Evolutionary conservation across 2,113 vertebrate genomes (phyloP), one percentile per base, ranked within the genome.

Genomic region (Loxodonta africana): DNA sequence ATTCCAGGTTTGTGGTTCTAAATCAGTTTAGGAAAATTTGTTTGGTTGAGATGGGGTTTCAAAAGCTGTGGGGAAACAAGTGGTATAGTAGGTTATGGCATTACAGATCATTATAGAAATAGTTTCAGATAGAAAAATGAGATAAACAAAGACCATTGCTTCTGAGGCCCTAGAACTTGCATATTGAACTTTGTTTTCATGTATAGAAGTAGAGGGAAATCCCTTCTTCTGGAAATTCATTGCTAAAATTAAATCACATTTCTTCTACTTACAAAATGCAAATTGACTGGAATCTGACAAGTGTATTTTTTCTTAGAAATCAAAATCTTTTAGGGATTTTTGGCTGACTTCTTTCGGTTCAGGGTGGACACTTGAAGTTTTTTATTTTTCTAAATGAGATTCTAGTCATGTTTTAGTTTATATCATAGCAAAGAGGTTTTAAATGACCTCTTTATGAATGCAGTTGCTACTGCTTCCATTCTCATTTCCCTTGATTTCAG

Each of bases 371-470:
- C 33, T 85, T 95, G 74, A 88, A 90, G 88, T 28, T 67, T 67
- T 60, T 23, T 65, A 30, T 90, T 81, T 89, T 76, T 76, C 41
- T 77, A 91, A 57, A 57, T 96, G 78, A 92, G 74, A 97, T 98
- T 97, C 96, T 76, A 90, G 94, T 97, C 96, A 80, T 94, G 95
- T 94, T 95, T 96, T 92, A 92, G 90, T 98, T 96, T 88, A 60
- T 91, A 86, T 92, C 90, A 48, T 73, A 89, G 95, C 94, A 87
- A 85, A 96, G 94, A 93, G 96, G 82, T 94, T 95, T 95, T 89
- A 97, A 97, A 82, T 90, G 96, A 89, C 94, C 97, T 97, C 97
- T 93, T 98, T 97, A 95, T 90, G 95, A 92, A 94, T 96, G 93
- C 0, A 67, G 86, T 85, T 63, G 23, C 80, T 82, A 37, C 95